Evolutionary conservation across 1,140 invertebrate genomes (phyloP).

Genomic region (Drosophila aff.): DNA sequence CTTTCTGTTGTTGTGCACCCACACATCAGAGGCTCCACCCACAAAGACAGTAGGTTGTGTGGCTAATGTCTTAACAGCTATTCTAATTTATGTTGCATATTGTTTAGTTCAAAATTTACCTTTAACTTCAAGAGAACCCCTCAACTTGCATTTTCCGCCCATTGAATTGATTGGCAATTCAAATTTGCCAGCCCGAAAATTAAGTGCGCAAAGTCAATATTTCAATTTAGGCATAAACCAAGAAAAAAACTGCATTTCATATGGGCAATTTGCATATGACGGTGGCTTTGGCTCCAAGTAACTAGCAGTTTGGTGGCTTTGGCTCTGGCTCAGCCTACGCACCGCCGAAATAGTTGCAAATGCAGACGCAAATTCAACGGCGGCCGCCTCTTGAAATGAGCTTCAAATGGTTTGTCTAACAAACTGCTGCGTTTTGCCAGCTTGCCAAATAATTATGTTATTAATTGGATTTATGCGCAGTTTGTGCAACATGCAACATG

Average conservation of each 20-base stretch:
- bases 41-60: constrained; percentile 46
- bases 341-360: constrained; percentile 35
- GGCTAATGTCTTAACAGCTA: constrained; percentile 53
- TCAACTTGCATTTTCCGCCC: not conserved
- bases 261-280: constrained; percentile 54
- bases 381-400: constrained; percentile 67
- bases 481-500: constrained; percentile 64
- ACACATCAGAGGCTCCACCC: constrained; percentile 25
- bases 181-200: constrained; percentile 76
- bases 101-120: constrained; percentile 50
- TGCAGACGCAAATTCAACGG: constrained; percentile 25
- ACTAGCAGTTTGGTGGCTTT: constrained; percentile 39
- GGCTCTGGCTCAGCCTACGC: constrained; percentile 42
- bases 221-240: constrained; percentile 63
- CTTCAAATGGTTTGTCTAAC: constrained; percentile 56
- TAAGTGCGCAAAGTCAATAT: constrained; percentile 82
- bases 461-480: constrained; percentile 80
- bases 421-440: constrained; percentile 36
- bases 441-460: constrained; percentile 77
- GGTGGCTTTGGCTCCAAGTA: constrained; percentile 37
- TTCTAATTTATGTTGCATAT: constrained; percentile 80
- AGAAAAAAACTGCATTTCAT: constrained; percentile 60
- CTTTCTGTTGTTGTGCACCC: constrained; percentile 15
- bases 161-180: constrained; percentile 69
- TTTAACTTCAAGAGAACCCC: constrained; percentile 22